Conservation (phyloP, 2,797 vertebrate species). For the Galago senegalensis region DNA sequence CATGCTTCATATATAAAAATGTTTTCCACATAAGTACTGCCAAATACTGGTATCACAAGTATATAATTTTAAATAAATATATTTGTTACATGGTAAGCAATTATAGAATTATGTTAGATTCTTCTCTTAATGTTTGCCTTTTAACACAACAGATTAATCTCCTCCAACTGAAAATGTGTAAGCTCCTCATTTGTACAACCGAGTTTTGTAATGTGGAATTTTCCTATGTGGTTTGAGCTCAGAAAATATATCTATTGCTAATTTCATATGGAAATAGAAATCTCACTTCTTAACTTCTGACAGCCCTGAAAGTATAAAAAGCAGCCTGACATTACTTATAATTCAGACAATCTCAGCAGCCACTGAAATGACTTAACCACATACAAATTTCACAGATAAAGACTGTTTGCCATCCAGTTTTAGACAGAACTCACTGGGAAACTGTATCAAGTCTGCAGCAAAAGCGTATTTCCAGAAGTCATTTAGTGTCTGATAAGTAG, state of each 20-base stretch:
- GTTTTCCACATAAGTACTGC: not conserved
- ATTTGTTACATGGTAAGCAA: not conserved
- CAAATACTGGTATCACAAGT: conserved; percentile 9
- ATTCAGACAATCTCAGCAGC: not conserved
- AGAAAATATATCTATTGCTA: too few relatives aligned
- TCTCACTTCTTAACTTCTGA: too few relatives aligned
- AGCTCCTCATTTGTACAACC: conserved; percentile 7
- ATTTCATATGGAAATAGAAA: too few relatives aligned
- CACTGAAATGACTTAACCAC: conserved; percentile 7
- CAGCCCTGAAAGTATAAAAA: too few relatives aligned
- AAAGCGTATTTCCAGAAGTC: conserved; percentile 12
- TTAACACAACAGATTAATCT: not conserved
- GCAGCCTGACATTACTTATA: too few relatives aligned
- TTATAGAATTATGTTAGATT: not conserved
- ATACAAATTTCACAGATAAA: not conserved
- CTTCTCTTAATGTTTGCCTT: conserved; percentile 3
- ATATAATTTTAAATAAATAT: not conserved
- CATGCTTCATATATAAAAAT: conserved; percentile 7
- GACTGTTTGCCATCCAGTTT: not conserved
- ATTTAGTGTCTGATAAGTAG: not conserved
- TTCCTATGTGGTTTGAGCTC: not conserved
- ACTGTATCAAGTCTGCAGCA: not conserved
- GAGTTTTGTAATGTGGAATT: not conserved
- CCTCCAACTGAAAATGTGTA: not conserved
- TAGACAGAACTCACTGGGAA: conserved; percentile 18